A percentile compares a stretch with the other conserved stretches of the same genome.
phyloP scores from a whole-genome alignment of 2,797 vertebrate genomes.

The Gorsachius magnificus region DNA sequence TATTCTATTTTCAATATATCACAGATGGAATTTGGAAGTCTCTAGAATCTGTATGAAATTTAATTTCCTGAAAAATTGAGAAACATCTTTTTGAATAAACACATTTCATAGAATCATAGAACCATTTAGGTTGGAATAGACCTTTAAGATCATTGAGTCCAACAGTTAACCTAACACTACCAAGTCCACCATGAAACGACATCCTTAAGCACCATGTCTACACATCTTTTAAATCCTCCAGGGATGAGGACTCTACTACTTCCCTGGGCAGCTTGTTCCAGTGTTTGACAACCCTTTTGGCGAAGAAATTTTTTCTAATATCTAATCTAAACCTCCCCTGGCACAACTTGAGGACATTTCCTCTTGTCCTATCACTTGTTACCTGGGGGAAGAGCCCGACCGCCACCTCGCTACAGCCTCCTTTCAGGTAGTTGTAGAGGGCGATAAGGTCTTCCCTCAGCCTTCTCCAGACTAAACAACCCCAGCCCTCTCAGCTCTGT shows the following conservation, averaged over 20 bases:
- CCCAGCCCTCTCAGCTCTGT: too few species aligned
- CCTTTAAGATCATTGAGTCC: neutral
- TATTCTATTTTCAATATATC: neutral
- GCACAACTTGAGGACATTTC: rapidly evolving
- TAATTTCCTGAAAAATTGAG: neutral
- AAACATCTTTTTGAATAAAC: neutral
- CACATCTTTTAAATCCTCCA: neutral
- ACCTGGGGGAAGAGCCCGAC: neutral
- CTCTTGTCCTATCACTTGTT: neutral
- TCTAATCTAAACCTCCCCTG: neutral
- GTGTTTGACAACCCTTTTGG: neutral
- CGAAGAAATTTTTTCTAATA: neutral
- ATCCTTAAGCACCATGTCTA: neutral
- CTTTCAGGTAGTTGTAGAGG: neutral
- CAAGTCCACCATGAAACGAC: neutral
- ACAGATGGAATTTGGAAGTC: neutral
- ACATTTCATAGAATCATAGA: neutral
- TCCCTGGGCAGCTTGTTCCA: neutral
- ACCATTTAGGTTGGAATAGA: neutral
- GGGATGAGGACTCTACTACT: too few species aligned
- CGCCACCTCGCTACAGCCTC: rapidly evolving
- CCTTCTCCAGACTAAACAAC: neutral
- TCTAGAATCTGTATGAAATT: neutral
- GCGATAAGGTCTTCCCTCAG: neutral
- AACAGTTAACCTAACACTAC: rapidly evolving